Conservation (phyloP, 2,797 vertebrate species). For the Menidia menidia region DNA sequence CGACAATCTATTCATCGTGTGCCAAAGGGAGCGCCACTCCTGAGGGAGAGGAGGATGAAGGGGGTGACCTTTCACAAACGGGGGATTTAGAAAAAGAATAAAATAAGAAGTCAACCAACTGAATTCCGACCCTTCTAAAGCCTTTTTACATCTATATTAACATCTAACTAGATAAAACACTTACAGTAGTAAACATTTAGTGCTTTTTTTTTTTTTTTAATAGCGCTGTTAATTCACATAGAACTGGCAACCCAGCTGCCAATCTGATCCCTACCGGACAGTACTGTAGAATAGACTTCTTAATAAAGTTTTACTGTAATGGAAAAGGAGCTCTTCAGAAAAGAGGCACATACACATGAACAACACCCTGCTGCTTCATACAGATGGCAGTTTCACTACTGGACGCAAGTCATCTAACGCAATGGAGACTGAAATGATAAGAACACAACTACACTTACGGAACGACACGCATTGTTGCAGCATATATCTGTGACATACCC, state of each 20-base stretch:
- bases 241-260: slow-evolving; percentile 77
- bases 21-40: slow-evolving; percentile 32
- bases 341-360: slow-evolving; percentile 69
- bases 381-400: slow-evolving; percentile 71
- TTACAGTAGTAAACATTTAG: slow-evolving; percentile 57
- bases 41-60: slow-evolving; percentile 14
- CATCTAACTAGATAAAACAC: slow-evolving; percentile 51
- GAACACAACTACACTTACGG: slow-evolving; percentile 45
- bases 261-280: slow-evolving; percentile 45
- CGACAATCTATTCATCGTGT: slow-evolving; percentile 42
- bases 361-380: slow-evolving; percentile 69
- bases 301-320: slow-evolving; percentile 52
- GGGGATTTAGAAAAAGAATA: slow-evolving; percentile 19
- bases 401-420: slow-evolving; percentile 36
- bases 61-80: slow-evolving; percentile 4
- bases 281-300: slow-evolving; percentile 36
- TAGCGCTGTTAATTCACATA: slow-evolving; percentile 35
- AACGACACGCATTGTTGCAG: slow-evolving; percentile 63
- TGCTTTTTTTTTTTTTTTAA: slow-evolving; percentile 2
- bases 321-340: slow-evolving; percentile 63
- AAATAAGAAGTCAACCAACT: slow-evolving; percentile 28
- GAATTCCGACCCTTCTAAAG: slow-evolving; percentile 26
- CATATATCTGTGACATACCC: slow-evolving; percentile 65
- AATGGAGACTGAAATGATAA: slow-evolving; percentile 38
- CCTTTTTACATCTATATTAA: slow-evolving; percentile 25